These are phyloP conservation scores for Megalurothrips usitatus DNA, from an alignment of 2,888 invertebrate genomes.

Conservation along the genomic window DNA sequence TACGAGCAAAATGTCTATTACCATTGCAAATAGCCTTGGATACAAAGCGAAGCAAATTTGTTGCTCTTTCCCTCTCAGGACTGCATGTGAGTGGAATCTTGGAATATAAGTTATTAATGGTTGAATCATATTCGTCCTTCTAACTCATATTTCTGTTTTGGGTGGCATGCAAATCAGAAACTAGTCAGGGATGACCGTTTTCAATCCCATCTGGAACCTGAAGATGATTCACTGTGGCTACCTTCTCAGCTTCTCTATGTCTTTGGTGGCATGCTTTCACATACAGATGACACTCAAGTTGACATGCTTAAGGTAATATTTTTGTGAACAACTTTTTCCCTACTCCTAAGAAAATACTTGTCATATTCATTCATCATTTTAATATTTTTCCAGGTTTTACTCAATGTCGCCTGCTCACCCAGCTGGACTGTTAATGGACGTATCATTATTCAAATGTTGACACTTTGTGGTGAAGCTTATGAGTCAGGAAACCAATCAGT, in stretches of 20 bases:
- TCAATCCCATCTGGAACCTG: constrained; percentile 83
- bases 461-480: constrained; percentile 77
- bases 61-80: constrained; percentile 77
- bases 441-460: constrained; percentile 78
- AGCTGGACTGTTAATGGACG: constrained; percentile 87
- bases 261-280: constrained; percentile 71
- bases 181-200: constrained; percentile 87
- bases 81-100: constrained; percentile 68
- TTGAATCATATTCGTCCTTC: constrained; percentile 26
- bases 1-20: constrained; percentile 76
- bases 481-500: constrained; percentile 74
- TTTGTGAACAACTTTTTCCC: background rate
- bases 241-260: constrained; percentile 86
- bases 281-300: constrained; percentile 80
- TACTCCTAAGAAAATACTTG: background rate
- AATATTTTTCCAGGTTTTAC: constrained; percentile 56
- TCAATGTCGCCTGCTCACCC: constrained; percentile 82
- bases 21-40: constrained; percentile 84
- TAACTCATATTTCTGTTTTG: constrained; percentile 9
- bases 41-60: constrained; percentile 78
- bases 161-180: constrained; percentile 55
- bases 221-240: constrained; percentile 88
- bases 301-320: constrained; percentile 59
- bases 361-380: constrained; percentile 20
- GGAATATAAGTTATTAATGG: background rate